A percentile compares a stretch with the other conserved stretches of the same genome.
These are phyloP conservation scores for Rhinolophus ferrumequinum DNA, from an alignment of 2,113 vertebrate genomes.

Conservation along the genomic window DNA sequence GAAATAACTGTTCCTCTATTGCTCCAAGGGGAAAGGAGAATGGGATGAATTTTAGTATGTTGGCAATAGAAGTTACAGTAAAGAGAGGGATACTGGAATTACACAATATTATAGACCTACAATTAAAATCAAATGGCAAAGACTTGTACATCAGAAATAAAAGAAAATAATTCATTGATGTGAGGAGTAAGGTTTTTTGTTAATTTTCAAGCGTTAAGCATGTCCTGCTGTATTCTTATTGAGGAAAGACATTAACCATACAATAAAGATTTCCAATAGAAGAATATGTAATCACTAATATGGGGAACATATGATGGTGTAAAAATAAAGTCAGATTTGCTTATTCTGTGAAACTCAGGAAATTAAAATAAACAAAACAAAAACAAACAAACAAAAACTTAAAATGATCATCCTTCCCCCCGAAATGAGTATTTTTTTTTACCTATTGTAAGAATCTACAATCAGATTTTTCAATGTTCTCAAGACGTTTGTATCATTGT, in stretches of 20 bases:
- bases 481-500: neutral
- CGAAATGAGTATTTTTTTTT: neutral
- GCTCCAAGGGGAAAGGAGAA: neutral
- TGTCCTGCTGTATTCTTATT: neutral
- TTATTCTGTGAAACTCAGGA: neutral
- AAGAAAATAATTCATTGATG: neutral
- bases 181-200: neutral
- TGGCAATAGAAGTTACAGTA: neutral
- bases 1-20: neutral
- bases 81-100: neutral
- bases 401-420: neutral
- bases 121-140: neutral
- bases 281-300: neutral
- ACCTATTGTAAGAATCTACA: neutral
- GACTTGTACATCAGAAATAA: neutral
- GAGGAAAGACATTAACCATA: neutral
- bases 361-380: neutral
- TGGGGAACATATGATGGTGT: neutral
- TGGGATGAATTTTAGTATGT: neutral
- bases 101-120: neutral
- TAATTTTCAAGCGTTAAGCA: neutral
- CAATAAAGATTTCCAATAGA: neutral
- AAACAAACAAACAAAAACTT: neutral
- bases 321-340: neutral
- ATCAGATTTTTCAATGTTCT: neutral